Conservation (phyloP, 2,888 invertebrate genomes). For the Elgonia sp. region DNA sequence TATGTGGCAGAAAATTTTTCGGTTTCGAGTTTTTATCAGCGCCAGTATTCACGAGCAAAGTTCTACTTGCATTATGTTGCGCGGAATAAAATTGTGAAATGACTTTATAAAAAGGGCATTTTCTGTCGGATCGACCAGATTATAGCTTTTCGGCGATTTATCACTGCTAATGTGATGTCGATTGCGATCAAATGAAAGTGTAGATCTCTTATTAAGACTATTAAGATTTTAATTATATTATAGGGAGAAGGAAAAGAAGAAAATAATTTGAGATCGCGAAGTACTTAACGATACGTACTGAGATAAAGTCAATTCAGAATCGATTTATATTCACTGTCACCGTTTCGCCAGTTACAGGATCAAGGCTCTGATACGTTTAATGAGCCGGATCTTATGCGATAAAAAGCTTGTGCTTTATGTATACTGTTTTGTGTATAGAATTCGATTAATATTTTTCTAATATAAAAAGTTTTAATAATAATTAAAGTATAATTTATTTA, state of each 20-base stretch:
- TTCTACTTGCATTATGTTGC: too few species aligned
- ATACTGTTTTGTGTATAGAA: too few species aligned
- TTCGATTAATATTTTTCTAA: too few species aligned
- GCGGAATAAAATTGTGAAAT: not conserved
- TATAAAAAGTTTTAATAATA: too few species aligned
- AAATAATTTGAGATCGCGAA: too few species aligned
- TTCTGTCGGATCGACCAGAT: not conserved
- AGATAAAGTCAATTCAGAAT: conserved; percentile 8
- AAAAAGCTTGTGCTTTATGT: too few species aligned
- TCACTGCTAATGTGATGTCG: not conserved
- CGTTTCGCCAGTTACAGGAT: not conserved
- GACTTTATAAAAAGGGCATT: not conserved
- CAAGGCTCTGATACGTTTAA: conserved; percentile 14
- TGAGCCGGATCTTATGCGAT: conserved; percentile 18
- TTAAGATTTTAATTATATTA: not conserved
- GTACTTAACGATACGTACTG: too few species aligned
- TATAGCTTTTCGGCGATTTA: not conserved
- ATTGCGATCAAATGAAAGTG: not conserved
- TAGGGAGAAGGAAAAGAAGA: too few species aligned
- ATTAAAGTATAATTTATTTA: too few species aligned
- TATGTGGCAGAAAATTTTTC: conserved; percentile 40
- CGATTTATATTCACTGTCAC: too few species aligned
- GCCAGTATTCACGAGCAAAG: too few species aligned
- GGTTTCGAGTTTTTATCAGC: conserved; percentile 11
- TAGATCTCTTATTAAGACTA: not conserved